These are phyloP conservation scores for Latheticus oryzae DNA, from an alignment of 2,888 invertebrate genomes.

Conservation along the genomic window DNA sequence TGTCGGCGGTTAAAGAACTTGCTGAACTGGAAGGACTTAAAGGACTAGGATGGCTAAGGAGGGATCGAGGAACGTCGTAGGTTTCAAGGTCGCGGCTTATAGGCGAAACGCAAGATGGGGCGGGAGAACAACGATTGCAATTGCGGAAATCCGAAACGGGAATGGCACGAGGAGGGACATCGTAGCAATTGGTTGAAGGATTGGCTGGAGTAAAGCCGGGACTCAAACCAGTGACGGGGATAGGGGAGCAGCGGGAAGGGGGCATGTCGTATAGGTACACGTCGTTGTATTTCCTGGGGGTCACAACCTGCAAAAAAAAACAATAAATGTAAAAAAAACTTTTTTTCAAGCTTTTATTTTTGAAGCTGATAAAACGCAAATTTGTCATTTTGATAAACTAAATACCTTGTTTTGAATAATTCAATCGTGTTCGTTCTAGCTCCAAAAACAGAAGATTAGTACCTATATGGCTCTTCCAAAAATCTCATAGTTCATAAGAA, in stretches of 20 bases:
- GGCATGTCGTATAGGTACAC: conserved; percentile 79
- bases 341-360: no score
- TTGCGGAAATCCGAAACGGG: conserved; percentile 70
- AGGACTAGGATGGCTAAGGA: conserved; percentile 67
- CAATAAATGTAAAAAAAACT: no score
- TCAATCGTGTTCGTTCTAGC: no score
- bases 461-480: no score
- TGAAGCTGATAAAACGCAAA: no score
- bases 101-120: conserved; percentile 65
- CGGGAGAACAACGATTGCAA: conserved; percentile 67
- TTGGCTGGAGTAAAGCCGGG: conserved; percentile 58
- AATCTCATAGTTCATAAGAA: no score
- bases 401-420: no score
- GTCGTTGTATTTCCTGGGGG: conserved; percentile 79
- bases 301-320: conserved; percentile 75
- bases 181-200: conserved; percentile 67
- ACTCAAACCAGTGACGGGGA: conserved; percentile 57
- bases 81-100: conserved; percentile 66
- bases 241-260: conserved; percentile 62
- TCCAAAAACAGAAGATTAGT: no score
- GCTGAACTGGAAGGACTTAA: conserved; percentile 77
- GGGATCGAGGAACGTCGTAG: conserved; percentile 75
- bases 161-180: conserved; percentile 74
- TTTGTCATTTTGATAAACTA: no score
- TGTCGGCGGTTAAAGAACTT: conserved; percentile 74